Conservation (phyloP, 1,140 invertebrate genomes). For the Anoplolepis gracilipes region DNA sequence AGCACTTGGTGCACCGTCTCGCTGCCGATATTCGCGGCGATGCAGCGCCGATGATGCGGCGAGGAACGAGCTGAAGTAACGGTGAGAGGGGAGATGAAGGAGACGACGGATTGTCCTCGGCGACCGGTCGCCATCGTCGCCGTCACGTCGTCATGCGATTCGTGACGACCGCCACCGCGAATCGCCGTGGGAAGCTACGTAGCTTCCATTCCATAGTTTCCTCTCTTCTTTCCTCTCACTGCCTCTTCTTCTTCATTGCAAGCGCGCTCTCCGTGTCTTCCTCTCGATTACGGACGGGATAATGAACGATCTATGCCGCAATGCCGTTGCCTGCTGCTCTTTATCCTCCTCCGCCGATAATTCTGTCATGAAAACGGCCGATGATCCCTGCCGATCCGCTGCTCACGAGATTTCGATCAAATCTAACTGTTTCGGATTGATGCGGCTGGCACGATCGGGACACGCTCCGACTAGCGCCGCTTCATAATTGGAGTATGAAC, state of each 20-base stretch:
- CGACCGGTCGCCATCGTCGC: constrained; percentile 51
- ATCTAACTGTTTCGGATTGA: constrained; percentile 53
- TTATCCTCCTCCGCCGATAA: background rate
- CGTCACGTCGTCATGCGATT: constrained; percentile 80
- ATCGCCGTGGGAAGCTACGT: constrained; percentile 79
- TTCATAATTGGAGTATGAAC: constrained; percentile 46
- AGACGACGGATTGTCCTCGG: constrained; percentile 48
- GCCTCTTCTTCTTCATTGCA: constrained; percentile 23
- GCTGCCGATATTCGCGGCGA: constrained; percentile 44
- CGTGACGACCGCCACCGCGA: constrained; percentile 77
- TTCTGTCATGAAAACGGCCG: constrained; percentile 43
- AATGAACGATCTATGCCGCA: constrained; percentile 71
- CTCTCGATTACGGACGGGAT: constrained; percentile 66
- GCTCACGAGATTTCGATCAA: constrained; percentile 45
- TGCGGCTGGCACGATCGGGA: background rate
- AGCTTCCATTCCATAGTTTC: constrained; percentile 1
- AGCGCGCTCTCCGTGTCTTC: constrained; percentile 58
- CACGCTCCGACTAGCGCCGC: constrained; percentile 6
- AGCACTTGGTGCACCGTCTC: constrained; percentile 13
- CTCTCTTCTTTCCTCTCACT: background rate
- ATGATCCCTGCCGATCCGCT: constrained; percentile 23
- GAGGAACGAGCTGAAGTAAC: background rate
- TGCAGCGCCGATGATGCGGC: constrained; percentile 28
- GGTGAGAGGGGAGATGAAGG: background rate
- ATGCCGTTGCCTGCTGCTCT: constrained; percentile 59